phyloP scores from a whole-genome alignment of 2,797 vertebrate species.

The Aeoliscus strigatus region DNA sequence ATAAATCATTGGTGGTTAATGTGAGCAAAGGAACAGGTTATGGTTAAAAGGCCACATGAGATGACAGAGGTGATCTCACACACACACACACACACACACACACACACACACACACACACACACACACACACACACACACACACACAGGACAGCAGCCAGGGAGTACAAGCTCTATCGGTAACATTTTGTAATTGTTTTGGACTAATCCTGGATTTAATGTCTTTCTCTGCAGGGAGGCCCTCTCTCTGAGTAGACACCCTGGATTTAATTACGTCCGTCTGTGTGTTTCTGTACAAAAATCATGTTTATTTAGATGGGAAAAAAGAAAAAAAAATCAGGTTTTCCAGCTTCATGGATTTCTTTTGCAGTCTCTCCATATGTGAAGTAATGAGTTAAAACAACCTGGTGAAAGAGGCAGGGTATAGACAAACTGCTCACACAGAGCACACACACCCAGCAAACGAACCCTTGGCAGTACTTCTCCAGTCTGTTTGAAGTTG shows the following conservation, averaged over 20 bases:
- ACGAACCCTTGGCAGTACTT: conserved; percentile 75
- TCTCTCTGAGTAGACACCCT: too few species aligned
- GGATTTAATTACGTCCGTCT: too few species aligned
- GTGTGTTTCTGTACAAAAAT: conserved; percentile 12
- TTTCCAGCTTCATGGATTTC: conserved; percentile 29
- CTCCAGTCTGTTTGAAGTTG: conserved; percentile 84
- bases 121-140: too few species aligned
- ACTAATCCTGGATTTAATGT: too few species aligned
- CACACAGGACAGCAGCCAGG: too few species aligned
- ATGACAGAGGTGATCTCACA: conserved; percentile 22
- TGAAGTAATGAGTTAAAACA: conserved; percentile 17
- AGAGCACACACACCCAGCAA: conserved; percentile 25
- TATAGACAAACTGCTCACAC: conserved; percentile 11
- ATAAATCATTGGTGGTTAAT: conserved; percentile 60
- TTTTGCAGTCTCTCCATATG: conserved; percentile 17
- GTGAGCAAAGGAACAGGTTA: conserved; percentile 44
- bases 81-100: conserved; percentile 11
- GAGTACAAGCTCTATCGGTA: conserved; percentile 24
- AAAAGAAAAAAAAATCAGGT: conserved; percentile 2
- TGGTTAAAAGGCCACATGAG: conserved; percentile 36
- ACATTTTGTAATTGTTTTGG: conserved; percentile 60
- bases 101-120: too few species aligned
- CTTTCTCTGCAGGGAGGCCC: too few species aligned
- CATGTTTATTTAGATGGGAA: conserved; percentile 30
- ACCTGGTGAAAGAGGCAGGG: conserved; percentile 13